phyloP scores from a whole-genome alignment of 2,797 vertebrate genomes.

The Premnoplex brunnescens region DNA sequence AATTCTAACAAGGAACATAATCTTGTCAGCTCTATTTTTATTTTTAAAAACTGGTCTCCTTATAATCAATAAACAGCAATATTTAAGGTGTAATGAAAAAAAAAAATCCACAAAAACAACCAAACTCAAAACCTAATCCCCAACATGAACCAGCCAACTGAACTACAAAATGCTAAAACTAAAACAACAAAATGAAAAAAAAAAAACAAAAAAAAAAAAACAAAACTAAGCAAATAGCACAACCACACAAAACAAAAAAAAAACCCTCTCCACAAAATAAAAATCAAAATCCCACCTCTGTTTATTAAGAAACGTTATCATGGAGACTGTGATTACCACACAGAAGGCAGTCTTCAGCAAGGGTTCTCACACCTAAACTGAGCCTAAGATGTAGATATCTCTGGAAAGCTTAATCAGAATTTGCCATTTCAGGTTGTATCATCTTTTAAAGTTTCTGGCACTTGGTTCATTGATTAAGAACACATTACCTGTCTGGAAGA shows the following conservation, averaged over 20 bases:
- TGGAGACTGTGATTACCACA: not conserved
- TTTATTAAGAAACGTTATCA: not conserved
- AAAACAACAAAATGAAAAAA: not conserved
- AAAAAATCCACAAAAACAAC: not conserved
- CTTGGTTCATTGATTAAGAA: not conserved
- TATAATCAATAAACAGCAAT: not conserved
- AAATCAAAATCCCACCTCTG: not conserved
- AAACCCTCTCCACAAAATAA: too few species aligned
- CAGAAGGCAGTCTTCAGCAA: not conserved
- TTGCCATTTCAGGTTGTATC: not conserved
- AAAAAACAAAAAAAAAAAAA: not conserved
- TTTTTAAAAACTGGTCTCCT: not conserved
- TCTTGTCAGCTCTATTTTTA: not conserved
- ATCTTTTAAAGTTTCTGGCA: not conserved
- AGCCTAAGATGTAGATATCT: not conserved
- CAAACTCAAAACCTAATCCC: not conserved
- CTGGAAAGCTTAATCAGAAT: not conserved
- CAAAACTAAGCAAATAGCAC: not conserved
- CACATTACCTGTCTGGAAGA: not conserved
- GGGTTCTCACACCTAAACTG: not conserved
- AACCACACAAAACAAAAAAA: not conserved
- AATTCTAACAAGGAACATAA: not conserved
- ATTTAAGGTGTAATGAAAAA: not conserved
- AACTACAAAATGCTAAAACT: rapidly evolving
- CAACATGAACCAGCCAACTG: not conserved